Evolutionary conservation across 2,888 invertebrate species (phyloP).

Genomic region (Ceriagrion tenellum): DNA sequence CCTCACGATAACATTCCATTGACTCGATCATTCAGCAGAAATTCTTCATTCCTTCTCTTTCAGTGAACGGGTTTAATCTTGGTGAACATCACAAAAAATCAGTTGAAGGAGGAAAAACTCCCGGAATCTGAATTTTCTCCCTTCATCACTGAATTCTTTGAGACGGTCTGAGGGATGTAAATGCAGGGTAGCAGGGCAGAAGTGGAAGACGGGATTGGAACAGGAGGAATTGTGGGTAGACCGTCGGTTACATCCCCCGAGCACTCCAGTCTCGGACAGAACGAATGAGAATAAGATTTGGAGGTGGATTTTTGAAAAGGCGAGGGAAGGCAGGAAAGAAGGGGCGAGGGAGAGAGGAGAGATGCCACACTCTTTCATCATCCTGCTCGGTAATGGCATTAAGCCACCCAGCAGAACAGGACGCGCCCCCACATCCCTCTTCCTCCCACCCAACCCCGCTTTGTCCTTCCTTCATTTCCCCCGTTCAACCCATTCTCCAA

Average conservation of each 20-base stretch:
- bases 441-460: neutral
- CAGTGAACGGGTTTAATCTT: neutral
- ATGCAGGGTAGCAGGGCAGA: no score
- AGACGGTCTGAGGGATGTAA: neutral
- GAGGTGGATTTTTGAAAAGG: neutral
- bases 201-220: neutral
- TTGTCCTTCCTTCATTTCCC: neutral
- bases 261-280: neutral
- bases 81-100: neutral
- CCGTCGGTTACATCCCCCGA: neutral
- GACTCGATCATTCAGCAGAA: neutral
- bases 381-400: constrained; percentile 50
- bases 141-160: neutral
- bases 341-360: neutral
- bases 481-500: no score
- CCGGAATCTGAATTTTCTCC: neutral
- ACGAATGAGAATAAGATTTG: neutral
- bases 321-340: neutral
- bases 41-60: neutral
- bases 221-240: neutral
- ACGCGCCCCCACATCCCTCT: neutral
- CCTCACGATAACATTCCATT: neutral
- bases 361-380: constrained; percentile 47
- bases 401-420: constrained; percentile 42
- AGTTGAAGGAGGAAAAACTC: neutral